These are phyloP conservation scores for Chrysemys picta DNA, from an alignment of 2,113 vertebrate species.

Conservation along the genomic window DNA sequence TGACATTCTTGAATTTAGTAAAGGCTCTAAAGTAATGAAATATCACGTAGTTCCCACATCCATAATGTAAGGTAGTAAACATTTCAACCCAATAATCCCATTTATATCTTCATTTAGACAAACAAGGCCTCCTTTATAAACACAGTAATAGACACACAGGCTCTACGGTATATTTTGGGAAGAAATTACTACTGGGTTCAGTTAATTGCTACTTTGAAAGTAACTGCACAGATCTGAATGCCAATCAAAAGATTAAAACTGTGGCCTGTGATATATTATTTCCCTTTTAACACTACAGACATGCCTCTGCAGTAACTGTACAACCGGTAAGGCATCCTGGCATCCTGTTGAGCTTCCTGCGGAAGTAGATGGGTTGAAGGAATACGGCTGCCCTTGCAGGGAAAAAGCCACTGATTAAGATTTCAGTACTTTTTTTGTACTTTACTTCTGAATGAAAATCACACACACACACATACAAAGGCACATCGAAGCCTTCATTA, in stretches of 20 bases:
- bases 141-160: slow-evolving; percentile 11
- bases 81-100: background rate
- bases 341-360: slow-evolving; percentile 19
- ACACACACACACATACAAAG: background rate
- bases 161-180: slow-evolving; percentile 4
- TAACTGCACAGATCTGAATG: background rate
- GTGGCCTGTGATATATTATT: slow-evolving; percentile 10
- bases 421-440: slow-evolving; percentile 48
- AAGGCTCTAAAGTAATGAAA: background rate
- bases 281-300: slow-evolving; percentile 50
- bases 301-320: slow-evolving; percentile 24
- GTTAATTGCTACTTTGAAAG: slow-evolving; percentile 49
- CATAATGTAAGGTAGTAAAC: slow-evolving; percentile 24
- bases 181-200: slow-evolving; percentile 7
- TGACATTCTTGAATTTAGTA: background rate
- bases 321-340: slow-evolving; percentile 25
- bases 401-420: slow-evolving; percentile 18
- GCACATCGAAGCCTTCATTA: slow-evolving; percentile 24
- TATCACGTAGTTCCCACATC: background rate
- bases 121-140: slow-evolving; percentile 39
- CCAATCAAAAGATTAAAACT: slow-evolving; percentile 9
- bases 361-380: slow-evolving; percentile 43
- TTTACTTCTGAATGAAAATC: slow-evolving; percentile 19
- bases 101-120: background rate
- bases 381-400: slow-evolving; percentile 45